Evolutionary conservation across 2,888 invertebrate genomes (phyloP), one percentile per base, ranked within the genome.

Genomic region (Helicoverpa assulta): DNA sequence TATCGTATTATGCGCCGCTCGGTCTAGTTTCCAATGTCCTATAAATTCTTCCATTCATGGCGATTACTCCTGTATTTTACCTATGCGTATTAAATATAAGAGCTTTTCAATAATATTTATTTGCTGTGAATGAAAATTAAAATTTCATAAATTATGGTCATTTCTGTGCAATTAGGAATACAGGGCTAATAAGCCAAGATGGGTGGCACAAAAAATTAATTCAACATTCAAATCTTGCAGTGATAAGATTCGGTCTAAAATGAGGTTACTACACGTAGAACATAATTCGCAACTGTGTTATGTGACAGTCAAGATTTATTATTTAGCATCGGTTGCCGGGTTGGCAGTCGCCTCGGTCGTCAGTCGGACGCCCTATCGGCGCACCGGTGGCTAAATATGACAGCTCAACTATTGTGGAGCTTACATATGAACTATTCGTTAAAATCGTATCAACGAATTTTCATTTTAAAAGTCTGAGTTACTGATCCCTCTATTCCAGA

Each of bases 331-430:
- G 78, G 76, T 79, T 84, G 79, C 73, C 82, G 81, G 76, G 73
- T 85, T 85, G 86, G 86, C 87, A 88, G 82, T 75, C 80, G 76
- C 58, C 55, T 47, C 72, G 84, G 73, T 79, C 79, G 73, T 79
- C 70, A 66, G 47, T 73, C 67, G 62, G 72, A 52, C 70, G 68
- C 70, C 63, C 76, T 83, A 78, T 74, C 80, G 78, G 76, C 69
- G 66, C 57, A 61, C 75, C 76, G 70, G 73, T 77, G 67, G 81
- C 82, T 85, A 81, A 83, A 83, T 83, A 82, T 83, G 83, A 85
- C 72, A 73, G 77, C 79, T 78, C 78, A 70, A 67, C 70, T 70
- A 71, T 75, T 73, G 63, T 64, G 33, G 18, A 66, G 47, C 58
- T 66, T 51, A 33, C 19, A 63, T 72, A 60, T 57, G 26, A 52